Evolutionary conservation across 2,797 vertebrate genomes (phyloP).

Genomic region (Pseudochirops corinnae): DNA sequence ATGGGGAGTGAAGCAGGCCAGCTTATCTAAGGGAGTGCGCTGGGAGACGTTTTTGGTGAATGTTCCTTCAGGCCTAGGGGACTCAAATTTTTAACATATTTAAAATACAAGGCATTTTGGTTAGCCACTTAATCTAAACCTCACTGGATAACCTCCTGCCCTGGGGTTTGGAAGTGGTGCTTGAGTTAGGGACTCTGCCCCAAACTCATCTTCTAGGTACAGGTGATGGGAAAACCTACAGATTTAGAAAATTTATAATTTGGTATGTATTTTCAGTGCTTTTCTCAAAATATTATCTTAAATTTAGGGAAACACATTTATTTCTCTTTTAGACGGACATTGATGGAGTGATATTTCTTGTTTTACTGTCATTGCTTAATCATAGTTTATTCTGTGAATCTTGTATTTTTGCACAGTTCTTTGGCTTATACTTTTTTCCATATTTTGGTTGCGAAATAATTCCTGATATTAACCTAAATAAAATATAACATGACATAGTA

Average conservation of each 20-base stretch:
- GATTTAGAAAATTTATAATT: background rate
- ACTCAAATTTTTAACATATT: constrained; percentile 11
- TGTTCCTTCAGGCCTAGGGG: background rate
- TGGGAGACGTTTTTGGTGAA: background rate
- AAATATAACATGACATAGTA: background rate
- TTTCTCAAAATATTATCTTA: background rate
- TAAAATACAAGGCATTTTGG: background rate
- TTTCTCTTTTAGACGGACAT: background rate
- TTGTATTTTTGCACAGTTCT: background rate
- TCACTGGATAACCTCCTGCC: background rate
- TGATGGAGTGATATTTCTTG: background rate
- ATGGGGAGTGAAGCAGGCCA: constrained; percentile 3
- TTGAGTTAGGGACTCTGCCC: background rate
- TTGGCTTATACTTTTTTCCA: background rate
- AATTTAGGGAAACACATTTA: background rate
- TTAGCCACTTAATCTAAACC: background rate
- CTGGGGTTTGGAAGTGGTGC: background rate
- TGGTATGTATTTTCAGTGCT: background rate
- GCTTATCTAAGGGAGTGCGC: background rate
- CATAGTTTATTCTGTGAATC: background rate
- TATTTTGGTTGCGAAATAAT: background rate
- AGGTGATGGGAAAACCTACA: background rate
- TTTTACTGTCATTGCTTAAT: background rate
- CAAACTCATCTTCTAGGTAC: background rate
- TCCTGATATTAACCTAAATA: background rate